These are phyloP conservation scores for Lagenorhynchus albirostris DNA, from an alignment of 2,113 vertebrate genomes.

Conservation along the genomic window DNA sequence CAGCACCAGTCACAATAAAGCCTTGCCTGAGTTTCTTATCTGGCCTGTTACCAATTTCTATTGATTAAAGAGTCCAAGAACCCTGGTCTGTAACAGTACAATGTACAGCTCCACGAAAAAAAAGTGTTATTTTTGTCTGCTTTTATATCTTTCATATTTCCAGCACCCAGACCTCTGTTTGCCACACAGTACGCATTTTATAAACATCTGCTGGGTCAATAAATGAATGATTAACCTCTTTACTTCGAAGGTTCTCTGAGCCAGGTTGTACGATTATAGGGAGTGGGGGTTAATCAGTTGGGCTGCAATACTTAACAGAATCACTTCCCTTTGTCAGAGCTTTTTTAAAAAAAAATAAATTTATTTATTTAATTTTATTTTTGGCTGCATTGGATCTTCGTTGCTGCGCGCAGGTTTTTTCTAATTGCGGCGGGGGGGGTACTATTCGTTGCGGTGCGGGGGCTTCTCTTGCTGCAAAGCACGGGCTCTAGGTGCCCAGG, in stretches of 20 bases:
- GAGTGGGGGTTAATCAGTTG: not conserved
- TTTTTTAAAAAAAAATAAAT: no score
- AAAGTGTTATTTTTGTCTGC: not conserved
- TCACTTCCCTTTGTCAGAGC: not conserved
- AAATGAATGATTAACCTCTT: not conserved
- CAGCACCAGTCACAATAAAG: not conserved
- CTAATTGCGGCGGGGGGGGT: no score
- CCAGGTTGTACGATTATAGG: not conserved
- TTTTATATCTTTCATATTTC: not conserved
- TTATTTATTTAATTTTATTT: no score
- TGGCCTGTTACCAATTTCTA: not conserved
- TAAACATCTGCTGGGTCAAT: not conserved
- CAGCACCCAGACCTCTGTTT: not conserved
- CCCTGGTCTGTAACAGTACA: not conserved
- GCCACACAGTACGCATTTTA: not conserved
- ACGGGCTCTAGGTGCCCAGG: no score
- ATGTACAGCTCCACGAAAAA: not conserved
- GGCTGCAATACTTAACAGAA: not conserved
- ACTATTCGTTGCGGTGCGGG: no score
- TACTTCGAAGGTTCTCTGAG: not conserved
- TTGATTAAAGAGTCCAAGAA: not conserved
- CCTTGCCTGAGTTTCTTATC: not conserved
- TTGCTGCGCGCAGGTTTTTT: no score
- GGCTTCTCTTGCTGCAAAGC: no score
- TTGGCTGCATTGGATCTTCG: no score